Base-by-base conservation (phyloP, 2,113 vertebrate genomes). In the Propithecus coquereli region DNA sequence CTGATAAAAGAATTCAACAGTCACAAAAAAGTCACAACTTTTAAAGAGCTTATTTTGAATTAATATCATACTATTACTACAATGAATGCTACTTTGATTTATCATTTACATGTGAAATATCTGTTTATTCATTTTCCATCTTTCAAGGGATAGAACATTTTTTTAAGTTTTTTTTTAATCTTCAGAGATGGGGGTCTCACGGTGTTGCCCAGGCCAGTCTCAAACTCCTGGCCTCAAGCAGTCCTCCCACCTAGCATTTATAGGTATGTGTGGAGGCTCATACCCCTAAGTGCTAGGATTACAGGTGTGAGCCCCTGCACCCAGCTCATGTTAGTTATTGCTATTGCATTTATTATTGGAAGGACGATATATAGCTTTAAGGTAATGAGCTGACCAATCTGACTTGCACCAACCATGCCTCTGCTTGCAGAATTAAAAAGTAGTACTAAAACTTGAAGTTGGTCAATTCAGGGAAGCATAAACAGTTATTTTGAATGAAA, bases 401-500 rank as follows among this genome's bases (percentile, higher is more conserved):
- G 25, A 86, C 25, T 90, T 94, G n/a, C 17, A 34, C 63, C 61
- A 88, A 17, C 12, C 25, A 45, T 63, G 59, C 27, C 59, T 89
- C 92, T 86, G 73, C 57, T 76, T 76, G 30, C 23, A 83, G 32
- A 87, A 85, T 82, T 90, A 37, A 77, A 81, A 90, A 96, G 13
- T 18, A 37, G 23, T 47, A 47, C 20, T 90, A 61, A 89, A 70
- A 79, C 8, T 25, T 23, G 74, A 52, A 90, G 30, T 37, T 74
- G 66, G 54, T 63, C 47, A 82, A 45, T 70, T 92, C 63, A 50
- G 57, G 23, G 37, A 80, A 92, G 73, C 22, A 73, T 54, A 45
- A 79, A 73, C 16, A 59, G 47, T 74, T 79, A 81, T 61, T 95
- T 43, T 90, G 40, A 95, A 85, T 61, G 74, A 85, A 50, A 77